Evolutionary conservation across 1,140 invertebrate genomes (phyloP), one percentile per base, ranked within the genome.

Genomic region (Condylostylus longicornis): DNA sequence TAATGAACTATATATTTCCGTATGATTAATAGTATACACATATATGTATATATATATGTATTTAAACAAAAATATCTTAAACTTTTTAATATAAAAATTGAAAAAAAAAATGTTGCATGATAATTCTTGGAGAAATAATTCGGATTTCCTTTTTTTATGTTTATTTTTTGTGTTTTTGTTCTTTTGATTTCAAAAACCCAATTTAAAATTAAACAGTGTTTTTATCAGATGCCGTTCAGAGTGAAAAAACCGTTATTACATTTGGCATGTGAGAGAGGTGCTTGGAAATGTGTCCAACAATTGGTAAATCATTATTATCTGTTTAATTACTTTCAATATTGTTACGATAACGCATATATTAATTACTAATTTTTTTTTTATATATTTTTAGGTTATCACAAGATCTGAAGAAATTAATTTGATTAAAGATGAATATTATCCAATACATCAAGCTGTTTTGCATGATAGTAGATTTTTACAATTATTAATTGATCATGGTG

Each of bases 401-500:
- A 62, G 77, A 25, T 70, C 70, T 18, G 75, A 79, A 43, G 77
- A 81, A 58, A 75, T 81, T 10, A 77, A 81, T 53, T 68, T 75
- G 31, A 71, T 77, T 33, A 79, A 75, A 59, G 77, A 81, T 50
- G 77, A 81, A 62, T 79, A 78, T 53, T 79, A 76, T 61, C 77
- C 77, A 5, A 77, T 81, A 35, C 77, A 80, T 52, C 75, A 79
- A 48, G 77, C 76, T 2, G 72, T 74, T 5, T 61, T 77, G 18
- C 75, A 78, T 48, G 71, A 77, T 42, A 65, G 69, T 21, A 71
- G 73, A 42, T 79, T 79, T 51, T 55, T 79, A 5, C 74, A 77
- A 47, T 50, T 78, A 21, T 57, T 79, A 14, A 75, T 79, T 25
- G 63, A 64, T 44, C 61, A 68, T 46, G 75, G 75, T n/a, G 75